Percentiles rank a stretch among this genome's conserved stretches.
Evolutionary conservation across 2,113 vertebrate genomes (phyloP).

Genomic region (Lates calcarifer): DNA sequence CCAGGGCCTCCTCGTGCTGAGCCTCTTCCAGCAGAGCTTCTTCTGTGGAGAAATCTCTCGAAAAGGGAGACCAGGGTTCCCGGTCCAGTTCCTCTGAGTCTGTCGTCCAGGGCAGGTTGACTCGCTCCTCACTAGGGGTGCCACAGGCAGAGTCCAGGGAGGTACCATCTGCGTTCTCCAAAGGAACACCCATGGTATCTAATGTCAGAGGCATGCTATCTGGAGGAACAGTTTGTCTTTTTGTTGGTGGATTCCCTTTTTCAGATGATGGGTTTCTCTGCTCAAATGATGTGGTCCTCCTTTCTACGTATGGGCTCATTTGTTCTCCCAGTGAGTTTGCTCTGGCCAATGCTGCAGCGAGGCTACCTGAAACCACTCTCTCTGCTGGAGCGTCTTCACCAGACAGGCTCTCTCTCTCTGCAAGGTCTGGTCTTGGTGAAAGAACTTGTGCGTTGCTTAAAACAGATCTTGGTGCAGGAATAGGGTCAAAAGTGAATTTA

Average conservation of each 20-base stretch:
- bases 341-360: constrained; percentile 38
- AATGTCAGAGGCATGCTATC: constrained; percentile 5
- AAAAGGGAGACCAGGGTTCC: constrained; percentile 22
- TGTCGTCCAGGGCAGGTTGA: constrained; percentile 42
- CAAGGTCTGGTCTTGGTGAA: not conserved
- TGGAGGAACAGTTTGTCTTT: not conserved
- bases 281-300: not conserved
- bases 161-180: constrained; percentile 51
- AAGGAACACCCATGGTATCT: constrained; percentile 5
- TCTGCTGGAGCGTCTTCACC: constrained; percentile 5
- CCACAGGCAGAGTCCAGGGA: constrained; percentile 53
- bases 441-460: not conserved
- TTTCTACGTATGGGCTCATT: not conserved
- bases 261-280: constrained; percentile 27
- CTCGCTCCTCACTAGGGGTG: constrained; percentile 69
- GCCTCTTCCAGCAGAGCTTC: constrained; percentile 40
- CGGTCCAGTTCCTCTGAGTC: constrained; percentile 67
- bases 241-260: constrained; percentile 11
- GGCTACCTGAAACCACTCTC: accelerated
- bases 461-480: constrained; percentile 29
- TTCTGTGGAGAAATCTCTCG: constrained; percentile 57
- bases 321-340: constrained; percentile 63
- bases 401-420: constrained; percentile 5
- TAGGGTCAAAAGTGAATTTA: constrained; percentile 25
- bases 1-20: constrained; percentile 15